Percentiles rank a stretch among this genome's conserved stretches.
phyloP scores from a whole-genome alignment of 1,140 invertebrate genomes.

The Sarcophaga peregrina region DNA sequence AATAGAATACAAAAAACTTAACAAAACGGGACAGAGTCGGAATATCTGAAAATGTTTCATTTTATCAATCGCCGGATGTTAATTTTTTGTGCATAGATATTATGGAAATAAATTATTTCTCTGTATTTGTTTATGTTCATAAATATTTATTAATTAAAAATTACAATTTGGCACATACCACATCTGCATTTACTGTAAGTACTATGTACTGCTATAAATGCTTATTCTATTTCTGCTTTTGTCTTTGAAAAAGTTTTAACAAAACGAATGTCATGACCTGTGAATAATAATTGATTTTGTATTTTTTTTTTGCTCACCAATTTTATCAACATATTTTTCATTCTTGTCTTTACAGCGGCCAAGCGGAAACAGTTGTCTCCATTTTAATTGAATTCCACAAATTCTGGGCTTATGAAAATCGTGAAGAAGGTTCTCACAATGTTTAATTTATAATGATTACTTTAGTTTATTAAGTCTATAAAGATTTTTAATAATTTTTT shows the following conservation, averaged over 20 bases:
- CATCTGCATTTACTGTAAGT: no score
- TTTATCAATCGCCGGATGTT: no score
- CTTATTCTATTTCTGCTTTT: not conserved
- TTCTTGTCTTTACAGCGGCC: conserved; percentile 73
- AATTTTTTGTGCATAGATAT: no score
- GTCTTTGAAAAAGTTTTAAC: not conserved
- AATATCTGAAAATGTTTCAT: no score
- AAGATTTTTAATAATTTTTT: not conserved
- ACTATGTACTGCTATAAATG: no score
- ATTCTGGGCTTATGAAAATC: conserved; percentile 96
- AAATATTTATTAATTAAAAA: conserved; percentile 14
- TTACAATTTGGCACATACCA: not conserved
- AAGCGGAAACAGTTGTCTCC: conserved; percentile 92
- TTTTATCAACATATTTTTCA: conserved; percentile 33
- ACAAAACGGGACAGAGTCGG: no score
- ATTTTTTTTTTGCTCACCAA: conserved; percentile 29
- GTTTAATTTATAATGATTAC: conserved; percentile 49
- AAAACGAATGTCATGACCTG: no score
- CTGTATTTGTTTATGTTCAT: no score
- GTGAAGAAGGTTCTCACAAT: conserved; percentile 73
- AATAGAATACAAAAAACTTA: no score
- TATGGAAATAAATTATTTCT: no score
- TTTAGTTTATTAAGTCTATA: not conserved
- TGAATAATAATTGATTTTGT: not conserved
- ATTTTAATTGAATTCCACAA: conserved; percentile 96